Evolutionary conservation across 2,113 vertebrate genomes (phyloP), one percentile per base, ranked within the genome.

Genomic region (Callaeas wilsoni): DNA sequence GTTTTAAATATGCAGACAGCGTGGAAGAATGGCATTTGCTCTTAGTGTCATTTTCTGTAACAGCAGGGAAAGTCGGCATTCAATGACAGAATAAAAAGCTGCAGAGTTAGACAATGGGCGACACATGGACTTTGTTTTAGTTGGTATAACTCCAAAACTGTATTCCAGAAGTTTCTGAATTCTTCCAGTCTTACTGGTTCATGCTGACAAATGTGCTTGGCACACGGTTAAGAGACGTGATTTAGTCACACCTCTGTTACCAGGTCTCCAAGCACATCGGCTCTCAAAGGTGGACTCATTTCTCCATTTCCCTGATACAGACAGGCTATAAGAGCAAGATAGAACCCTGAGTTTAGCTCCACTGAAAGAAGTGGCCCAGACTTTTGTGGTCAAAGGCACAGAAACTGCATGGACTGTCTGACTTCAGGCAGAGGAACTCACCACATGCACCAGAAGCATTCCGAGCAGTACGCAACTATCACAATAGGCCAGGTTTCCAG

Each of bases 131-230:
- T 93, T 85, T 79, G 67, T 29, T 92, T 85, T 52, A 49, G 41
- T 64, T 88, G 50, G n/a, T 90, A 9, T 32, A 60, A 91, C 32
- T 88, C 63, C 71, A 90, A 91, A 76, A 74, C 21, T 17, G 7
- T 65, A 20, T 63, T 91, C 90, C 79, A 91, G 75, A 89, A 83
- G 30, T 71, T 93, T 76, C 81, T 87, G 70, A 83, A 77, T 85
- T 93, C 57, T 89, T 50, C 20, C 71, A 65, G 25, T 57, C 57
- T 42, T 64, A 22, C 62, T 22, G 15, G 14, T 55, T 79, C 18
- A 21, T 29, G 23, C 44, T 71, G 80, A 78, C 55, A 87, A 57
- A 84, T 44, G 27, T 21, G 33, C 35, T 80, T 59, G 74, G 55
- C 62, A 47, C 29, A 41, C 0, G 0, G 26, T 46, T 35, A 76